phyloP scores from a whole-genome alignment of 2,113 vertebrate genomes.

The Cairina moschata region DNA sequence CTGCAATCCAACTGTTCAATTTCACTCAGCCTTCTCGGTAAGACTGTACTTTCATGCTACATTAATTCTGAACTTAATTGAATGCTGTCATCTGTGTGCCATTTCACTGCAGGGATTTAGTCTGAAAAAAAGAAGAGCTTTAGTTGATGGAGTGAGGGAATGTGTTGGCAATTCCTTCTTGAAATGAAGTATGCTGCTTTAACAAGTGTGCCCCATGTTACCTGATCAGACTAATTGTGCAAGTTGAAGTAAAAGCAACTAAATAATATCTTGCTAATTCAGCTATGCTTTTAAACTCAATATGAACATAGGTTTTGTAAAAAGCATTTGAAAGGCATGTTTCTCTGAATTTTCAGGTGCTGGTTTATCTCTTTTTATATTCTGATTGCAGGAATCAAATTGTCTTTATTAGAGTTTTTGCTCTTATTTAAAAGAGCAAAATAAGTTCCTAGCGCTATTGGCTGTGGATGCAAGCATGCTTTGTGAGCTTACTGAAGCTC shows the following conservation, averaged over 20 bases:
- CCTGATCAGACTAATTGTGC: background rate
- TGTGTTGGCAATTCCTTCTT: background rate
- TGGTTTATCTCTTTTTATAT: background rate
- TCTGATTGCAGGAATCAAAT: background rate
- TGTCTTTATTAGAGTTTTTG: background rate
- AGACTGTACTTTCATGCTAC: constrained; percentile 56
- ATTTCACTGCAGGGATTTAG: constrained; percentile 18
- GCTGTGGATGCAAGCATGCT: background rate
- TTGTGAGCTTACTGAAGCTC: background rate
- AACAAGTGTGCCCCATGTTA: background rate
- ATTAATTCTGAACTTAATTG: constrained; percentile 68
- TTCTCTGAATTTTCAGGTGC: background rate
- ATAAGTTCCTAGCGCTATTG: background rate
- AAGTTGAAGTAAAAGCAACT: background rate
- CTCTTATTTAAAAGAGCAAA: background rate
- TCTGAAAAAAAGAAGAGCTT: constrained; percentile 8
- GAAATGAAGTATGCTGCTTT: background rate
- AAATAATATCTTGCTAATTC: background rate
- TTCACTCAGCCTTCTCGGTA: background rate
- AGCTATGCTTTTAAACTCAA: background rate
- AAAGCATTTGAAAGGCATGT: background rate
- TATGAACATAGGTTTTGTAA: background rate
- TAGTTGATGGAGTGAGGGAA: background rate
- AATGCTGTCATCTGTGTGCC: constrained; percentile 55
- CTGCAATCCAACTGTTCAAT: constrained; percentile 25